Conservation (phyloP, 2,797 vertebrate species). For the Borostomias antarcticus region DNA sequence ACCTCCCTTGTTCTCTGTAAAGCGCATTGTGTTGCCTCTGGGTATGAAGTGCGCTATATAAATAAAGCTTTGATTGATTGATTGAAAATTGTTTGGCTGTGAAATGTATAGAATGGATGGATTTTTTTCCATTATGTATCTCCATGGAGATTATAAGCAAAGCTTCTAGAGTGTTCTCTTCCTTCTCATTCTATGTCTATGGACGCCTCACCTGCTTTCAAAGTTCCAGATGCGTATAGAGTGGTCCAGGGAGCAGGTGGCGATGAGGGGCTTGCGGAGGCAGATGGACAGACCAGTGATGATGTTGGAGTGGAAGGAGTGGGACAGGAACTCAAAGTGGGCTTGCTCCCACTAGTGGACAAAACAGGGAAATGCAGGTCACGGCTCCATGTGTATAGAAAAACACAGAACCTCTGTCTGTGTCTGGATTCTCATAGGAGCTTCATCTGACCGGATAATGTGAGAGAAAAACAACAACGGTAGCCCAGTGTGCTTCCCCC, state of each 20-base stretch:
- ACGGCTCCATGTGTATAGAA: not conserved
- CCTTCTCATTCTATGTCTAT: too few relatives aligned
- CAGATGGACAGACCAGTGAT: conserved; percentile 89
- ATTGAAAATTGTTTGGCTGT: too few relatives aligned
- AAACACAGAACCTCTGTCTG: not conserved
- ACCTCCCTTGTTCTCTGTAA: too few relatives aligned
- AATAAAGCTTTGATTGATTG: too few relatives aligned
- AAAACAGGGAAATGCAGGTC: not conserved
- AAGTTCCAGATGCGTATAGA: conserved; percentile 96
- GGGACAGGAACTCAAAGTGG: conserved; percentile 84
- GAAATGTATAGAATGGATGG: too few relatives aligned
- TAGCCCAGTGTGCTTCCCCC: too few relatives aligned
- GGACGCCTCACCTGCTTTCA: conserved; percentile 82
- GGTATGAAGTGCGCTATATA: too few relatives aligned
- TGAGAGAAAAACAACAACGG: too few relatives aligned
- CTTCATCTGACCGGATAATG: too few relatives aligned
- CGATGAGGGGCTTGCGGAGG: conserved; percentile 87
- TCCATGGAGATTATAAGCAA: not conserved
- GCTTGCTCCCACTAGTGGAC: conserved; percentile 75
- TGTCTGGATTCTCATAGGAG: too few relatives aligned
- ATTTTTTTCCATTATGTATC: too few relatives aligned
- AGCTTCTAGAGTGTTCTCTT: not conserved
- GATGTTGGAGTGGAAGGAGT: conserved; percentile 84
- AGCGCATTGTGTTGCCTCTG: too few relatives aligned
- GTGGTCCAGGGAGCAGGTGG: conserved; percentile 89